Evolutionary conservation across 2,888 invertebrate species (phyloP).

Genomic region (Acanthopleura granulata): DNA sequence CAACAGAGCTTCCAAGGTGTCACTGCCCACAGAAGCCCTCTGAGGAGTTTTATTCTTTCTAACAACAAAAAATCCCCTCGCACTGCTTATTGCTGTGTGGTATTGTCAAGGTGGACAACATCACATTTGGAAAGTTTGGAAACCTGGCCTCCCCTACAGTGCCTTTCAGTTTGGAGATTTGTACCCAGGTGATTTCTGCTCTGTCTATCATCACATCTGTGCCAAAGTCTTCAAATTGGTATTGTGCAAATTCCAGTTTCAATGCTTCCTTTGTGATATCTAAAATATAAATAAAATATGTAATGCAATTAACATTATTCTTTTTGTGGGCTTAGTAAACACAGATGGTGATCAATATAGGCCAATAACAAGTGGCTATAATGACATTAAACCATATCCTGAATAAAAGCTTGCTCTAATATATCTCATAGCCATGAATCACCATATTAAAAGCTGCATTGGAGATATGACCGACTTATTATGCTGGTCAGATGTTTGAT

Average conservation of each 20-base stretch:
- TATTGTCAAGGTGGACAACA: slow-evolving; percentile 36
- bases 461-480: too few relatives aligned
- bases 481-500: too few relatives aligned
- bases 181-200: slow-evolving; percentile 29
- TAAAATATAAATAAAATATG: background rate
- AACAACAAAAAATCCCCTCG: slow-evolving; percentile 36
- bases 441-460: too few relatives aligned
- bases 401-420: too few relatives aligned
- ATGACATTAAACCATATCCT: too few relatives aligned
- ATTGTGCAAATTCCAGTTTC: slow-evolving; percentile 30
- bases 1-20: slow-evolving; percentile 31
- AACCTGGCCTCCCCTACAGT: slow-evolving; percentile 27
- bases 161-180: slow-evolving; percentile 27
- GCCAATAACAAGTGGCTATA: too few relatives aligned
- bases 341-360: too few relatives aligned
- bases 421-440: too few relatives aligned
- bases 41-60: slow-evolving; percentile 37
- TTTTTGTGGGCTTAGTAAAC: too few relatives aligned
- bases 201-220: slow-evolving; percentile 19
- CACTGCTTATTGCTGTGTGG: slow-evolving; percentile 39
- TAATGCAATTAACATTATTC: background rate
- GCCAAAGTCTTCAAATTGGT: slow-evolving; percentile 25
- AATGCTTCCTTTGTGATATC: slow-evolving; percentile 18
- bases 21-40: slow-evolving; percentile 24
- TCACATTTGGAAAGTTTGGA: slow-evolving; percentile 25